Base-by-base conservation (phyloP, 2,113 vertebrate species). In the Chitala chitala region DNA sequence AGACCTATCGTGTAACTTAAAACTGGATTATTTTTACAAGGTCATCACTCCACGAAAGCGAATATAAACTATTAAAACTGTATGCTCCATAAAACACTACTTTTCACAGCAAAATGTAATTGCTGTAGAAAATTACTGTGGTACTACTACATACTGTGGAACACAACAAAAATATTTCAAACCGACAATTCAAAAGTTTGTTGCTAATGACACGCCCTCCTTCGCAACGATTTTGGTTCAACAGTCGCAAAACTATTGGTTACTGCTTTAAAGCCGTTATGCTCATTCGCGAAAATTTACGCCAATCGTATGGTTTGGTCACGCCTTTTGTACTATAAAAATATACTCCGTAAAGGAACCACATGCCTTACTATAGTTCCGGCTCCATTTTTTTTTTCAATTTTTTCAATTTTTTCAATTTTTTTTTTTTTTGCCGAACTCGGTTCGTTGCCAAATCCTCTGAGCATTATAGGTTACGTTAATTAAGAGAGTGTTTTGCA, bases 131-230 rank as follows among this genome's bases (percentile, higher is more conserved):
- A 66, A 31, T 10, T 69, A 42, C 61, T 33, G 22, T 31, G 20
- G 12, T 40, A 40, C 46, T 53, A 74, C 36, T 4, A 22, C 46
- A 53, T 29, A 55, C 5, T 54, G 46, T 4, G 22, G 15, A 1
- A 54, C 5, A 46, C 17, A 22, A 55, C n/a, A 12, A n/a, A 12
- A 36, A 2, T 26, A 42, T 13, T 12, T 50, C 46, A 17, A 65
- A 76, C 69, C 33, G 58, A 40, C 69, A 33, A 36, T 56, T 80
- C 53, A 54, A 80, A 78, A 51, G 12, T 31, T 31, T 54, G 82
- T 80, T 80, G 74, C 31, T 53, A 77, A 68, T 51, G 61, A 80
- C 78, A 73, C 71, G 69, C 4, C 3, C 29, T 36, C 20, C 74
- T 20, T 75, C 77, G 46, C 74, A 72, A 75, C 76, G 24, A 24